Base-by-base conservation (phyloP, 2,797 vertebrate species). In the Oryzias dopingdopingensis region DNA sequence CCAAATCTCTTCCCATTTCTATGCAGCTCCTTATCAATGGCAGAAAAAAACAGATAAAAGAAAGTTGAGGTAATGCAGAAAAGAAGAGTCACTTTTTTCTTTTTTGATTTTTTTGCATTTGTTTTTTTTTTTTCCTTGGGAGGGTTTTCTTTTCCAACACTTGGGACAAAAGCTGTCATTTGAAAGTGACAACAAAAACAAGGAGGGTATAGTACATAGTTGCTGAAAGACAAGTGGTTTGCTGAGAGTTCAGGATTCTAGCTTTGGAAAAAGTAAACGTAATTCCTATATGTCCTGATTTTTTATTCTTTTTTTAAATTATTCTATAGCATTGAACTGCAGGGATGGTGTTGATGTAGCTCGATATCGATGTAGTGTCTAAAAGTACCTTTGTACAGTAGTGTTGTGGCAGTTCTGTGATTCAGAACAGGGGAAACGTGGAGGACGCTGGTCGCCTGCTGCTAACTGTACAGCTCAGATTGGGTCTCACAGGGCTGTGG, bases 31-130 rank as follows among this genome's bases (percentile, higher is more conserved):
- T 65, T 53, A 49, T 74, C 42, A 20, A 80, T 42, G 70, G 72
- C 70, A 58, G 65, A 16, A 65, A 47, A 47, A 52, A 6, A n/a
- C 14, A 17, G 6, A 4, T 23, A 40, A 13, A 62, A 64, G 42
- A 56, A 77, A 81, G 73, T 52, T 79, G 86, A 89, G 86, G 85
- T 85, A 86, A 85, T 64, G 83, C 77, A 85, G 82, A 84, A 86
- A 80, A 77, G 69, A 69, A 32, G 59, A 66, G 55, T 42, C 52
- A 40, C 43, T 48, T 56, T 37, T 37, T 13, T 37, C 32, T 37
- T 37, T 37, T 66, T 37, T 37, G 20, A 22, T 49, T 77, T 81
- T 64, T 45, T 87, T 73, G 74, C 20, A 22, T 88, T 77, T 48
- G 74, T 72, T 15, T 54, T 48, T 54, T 46, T 56, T 20, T 3